Evolutionary conservation across 2,113 vertebrate genomes (phyloP), one percentile per base, ranked within the genome.

Genomic region (Sterna hirundo): DNA sequence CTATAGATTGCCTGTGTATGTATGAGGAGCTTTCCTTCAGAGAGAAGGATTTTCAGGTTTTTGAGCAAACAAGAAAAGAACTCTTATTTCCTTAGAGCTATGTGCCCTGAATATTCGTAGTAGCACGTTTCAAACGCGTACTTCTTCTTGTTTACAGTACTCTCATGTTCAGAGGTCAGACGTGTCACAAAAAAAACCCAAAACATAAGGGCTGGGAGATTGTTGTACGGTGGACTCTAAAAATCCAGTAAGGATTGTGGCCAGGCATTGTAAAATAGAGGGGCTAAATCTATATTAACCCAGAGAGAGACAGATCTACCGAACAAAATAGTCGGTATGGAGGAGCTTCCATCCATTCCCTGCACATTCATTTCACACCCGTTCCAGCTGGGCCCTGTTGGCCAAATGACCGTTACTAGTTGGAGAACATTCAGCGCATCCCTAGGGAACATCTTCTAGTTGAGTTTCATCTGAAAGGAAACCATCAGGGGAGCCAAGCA

Each of bases 241-340:
- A 91, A 87, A 23, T 21, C 6, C 5, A 4, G 7, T 12, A 60
- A 82, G n/a, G 11, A 30, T 82, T 81, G 18, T 32, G n/a, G 23
- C 21, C 29, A 21, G 13, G 7, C 21, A 13, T 7, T 80, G 19
- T 30, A 38, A 91, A 95, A 61, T 0, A 36, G 40, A 62, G 23
- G 66, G 27, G 5, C 10, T 72, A 60, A 64, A 18, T 7, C 12
- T 88, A 32, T 25, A 34, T 47, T 77, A 80, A 49, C 10, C 15
- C 30, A 74, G 54, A 88, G 27, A 81, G 8, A 36, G 5, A 12
- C 0, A 4, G 8, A 57, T 34, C 21, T 46, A 66, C 15, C 1
- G 0, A 68, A 60, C 27, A 3, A 68, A 90, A 61, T 1, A 64
- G n/a, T 23, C 0, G 0, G 17, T 57, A 17, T 7, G 36, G 17